Percentiles rank a stretch among this genome's conserved stretches.
Conservation (phyloP, 2,888 invertebrate species). For the Plagodis dolabraria region DNA sequence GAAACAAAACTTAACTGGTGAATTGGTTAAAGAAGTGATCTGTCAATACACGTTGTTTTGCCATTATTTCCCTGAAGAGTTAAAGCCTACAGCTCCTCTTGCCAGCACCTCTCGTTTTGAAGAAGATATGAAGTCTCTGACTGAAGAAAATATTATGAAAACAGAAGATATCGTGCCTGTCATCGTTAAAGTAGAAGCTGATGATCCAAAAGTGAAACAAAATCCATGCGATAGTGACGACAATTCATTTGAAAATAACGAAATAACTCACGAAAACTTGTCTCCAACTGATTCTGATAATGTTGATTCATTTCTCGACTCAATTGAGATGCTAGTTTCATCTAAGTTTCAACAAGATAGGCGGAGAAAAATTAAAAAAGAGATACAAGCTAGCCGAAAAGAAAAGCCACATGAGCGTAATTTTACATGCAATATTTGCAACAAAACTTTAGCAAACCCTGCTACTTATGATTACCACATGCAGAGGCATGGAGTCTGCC, state of each 20-base stretch:
- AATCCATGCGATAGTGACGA: slow-evolving; percentile 20
- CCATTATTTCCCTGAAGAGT: slow-evolving; percentile 47
- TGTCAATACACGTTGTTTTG: slow-evolving; percentile 55
- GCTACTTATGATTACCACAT: slow-evolving; percentile 65
- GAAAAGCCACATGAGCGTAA: slow-evolving; percentile 31
- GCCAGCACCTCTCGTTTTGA: slow-evolving; percentile 13
- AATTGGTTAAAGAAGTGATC: slow-evolving; percentile 44
- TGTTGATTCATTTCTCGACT: slow-evolving; percentile 26
- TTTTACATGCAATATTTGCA: slow-evolving; percentile 60
- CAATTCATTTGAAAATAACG: slow-evolving; percentile 11
- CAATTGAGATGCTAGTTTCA: slow-evolving; percentile 29
- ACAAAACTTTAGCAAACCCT: slow-evolving; percentile 59
- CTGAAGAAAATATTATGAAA: slow-evolving; percentile 13
- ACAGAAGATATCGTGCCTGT: not conserved
- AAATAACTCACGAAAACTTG: slow-evolving; percentile 4
- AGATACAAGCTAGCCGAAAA: slow-evolving; percentile 12
- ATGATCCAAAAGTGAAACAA: not conserved
- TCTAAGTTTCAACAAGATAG: slow-evolving; percentile 15
- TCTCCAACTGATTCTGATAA: slow-evolving; percentile 16
- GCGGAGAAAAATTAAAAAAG: slow-evolving; percentile 14
- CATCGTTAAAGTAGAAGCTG: not conserved
- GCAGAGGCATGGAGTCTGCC: slow-evolving; percentile 65
- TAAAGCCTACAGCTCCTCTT: slow-evolving; percentile 5
- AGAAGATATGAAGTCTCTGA: slow-evolving; percentile 17
- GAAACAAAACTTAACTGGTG: slow-evolving; percentile 26